Evolutionary conservation across 2,888 invertebrate genomes (phyloP), one percentile per base, ranked within the genome.

Genomic region (Pandemis cinnamomeana): DNA sequence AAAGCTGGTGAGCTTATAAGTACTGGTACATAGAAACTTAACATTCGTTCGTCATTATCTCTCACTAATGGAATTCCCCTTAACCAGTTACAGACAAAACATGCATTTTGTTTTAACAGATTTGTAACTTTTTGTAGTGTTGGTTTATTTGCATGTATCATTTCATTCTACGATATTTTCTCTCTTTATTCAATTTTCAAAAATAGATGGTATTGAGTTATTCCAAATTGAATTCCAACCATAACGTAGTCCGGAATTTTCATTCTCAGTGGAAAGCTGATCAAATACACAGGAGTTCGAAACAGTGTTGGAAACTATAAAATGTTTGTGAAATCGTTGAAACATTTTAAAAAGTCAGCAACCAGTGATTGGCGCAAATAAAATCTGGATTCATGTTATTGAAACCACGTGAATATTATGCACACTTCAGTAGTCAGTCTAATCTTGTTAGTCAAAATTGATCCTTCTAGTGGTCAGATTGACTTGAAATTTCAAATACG

Each of bases 241-340:
- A 36, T 58, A 58, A 11, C 27, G 55, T 55, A 11, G 10, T 27
- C 11, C 1, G 27, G 11, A 27, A 58, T 58, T 27, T 27, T 58
- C 0, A 15, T 27, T 58, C 27, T 20, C 10, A 58, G 58, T 27
- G 11, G 27, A 27, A 58, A 58, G 27, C 58, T 58, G 58, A 27
- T 58, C 58, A 27, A 27, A 58, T 58, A 58, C 27, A 27, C 55
- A 15, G 15, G 58, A 58, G 58, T 58, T 27, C 11, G 58, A 58
- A 58, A 58, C 10, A 58, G 58, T 58, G 11, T 58, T 58, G 27
- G 10, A 58, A 36, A 11, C 27, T 58, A 58, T 27, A 58, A 58
- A 58, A 27, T 58, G 27, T 58, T 58, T 58, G 58, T 11, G 27
- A 55, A 55, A 20, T 10, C 10, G 27, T 10, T 27, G 58, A 58